These are phyloP conservation scores for Pristionchus maxplancki DNA, from an alignment of 2,888 invertebrate genomes.

Conservation along the genomic window DNA sequence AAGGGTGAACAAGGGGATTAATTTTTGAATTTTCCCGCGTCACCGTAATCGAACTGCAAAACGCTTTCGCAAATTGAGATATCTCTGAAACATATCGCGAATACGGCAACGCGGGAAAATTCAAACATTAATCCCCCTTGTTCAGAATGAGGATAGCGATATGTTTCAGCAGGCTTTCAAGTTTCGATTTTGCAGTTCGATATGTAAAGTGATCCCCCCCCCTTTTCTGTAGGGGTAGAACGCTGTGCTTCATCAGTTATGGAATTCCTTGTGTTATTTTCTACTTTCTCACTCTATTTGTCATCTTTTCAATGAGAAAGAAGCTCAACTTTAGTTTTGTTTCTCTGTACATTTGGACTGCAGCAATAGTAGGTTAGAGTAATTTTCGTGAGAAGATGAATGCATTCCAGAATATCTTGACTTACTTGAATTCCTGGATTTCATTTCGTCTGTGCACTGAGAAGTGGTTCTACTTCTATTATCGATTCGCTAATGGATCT, in stretches of 20 bases:
- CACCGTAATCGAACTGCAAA: too few relatives aligned
- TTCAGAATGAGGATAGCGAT: too few relatives aligned
- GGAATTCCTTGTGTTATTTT: background rate
- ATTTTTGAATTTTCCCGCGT: too few relatives aligned
- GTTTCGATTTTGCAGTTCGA: too few relatives aligned
- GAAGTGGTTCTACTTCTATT: background rate
- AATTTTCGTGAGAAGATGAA: background rate
- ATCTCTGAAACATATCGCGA: too few relatives aligned
- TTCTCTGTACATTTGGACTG: background rate
- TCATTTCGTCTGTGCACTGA: background rate
- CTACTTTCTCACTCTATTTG: background rate
- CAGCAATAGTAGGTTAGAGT: background rate
- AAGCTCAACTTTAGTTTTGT: background rate
- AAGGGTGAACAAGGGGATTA: too few relatives aligned
- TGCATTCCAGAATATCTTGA: background rate
- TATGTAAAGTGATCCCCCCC: too few relatives aligned
- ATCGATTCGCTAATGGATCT: background rate
- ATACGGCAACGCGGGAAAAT: too few relatives aligned
- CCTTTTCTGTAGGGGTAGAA: too few relatives aligned
- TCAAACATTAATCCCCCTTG: too few relatives aligned
- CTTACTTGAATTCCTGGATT: background rate
- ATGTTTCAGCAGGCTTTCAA: too few relatives aligned
- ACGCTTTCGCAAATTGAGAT: too few relatives aligned
- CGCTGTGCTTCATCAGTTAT: background rate
- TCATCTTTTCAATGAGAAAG: background rate